Evolutionary conservation across 1,140 invertebrate species (phyloP), one percentile per base, ranked within the genome.

Genomic region (Heliothis subflexa): DNA sequence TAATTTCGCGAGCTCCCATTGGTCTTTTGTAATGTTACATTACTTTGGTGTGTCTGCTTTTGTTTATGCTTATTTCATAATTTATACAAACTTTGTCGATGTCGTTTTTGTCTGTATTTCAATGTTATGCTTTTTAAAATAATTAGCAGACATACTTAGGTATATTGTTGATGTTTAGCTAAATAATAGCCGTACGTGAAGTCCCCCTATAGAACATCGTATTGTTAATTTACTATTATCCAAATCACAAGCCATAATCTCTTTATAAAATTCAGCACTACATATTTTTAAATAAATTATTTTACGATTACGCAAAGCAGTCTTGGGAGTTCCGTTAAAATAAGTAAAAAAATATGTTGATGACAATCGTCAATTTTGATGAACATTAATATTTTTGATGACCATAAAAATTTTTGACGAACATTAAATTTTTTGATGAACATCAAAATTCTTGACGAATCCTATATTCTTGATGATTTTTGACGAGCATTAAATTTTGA

Each of bases 141-240:
- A 25, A 50, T 47, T 11, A 49, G 74, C 62, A 55, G 74, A 68
- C 74, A 77, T 77, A 55, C 50, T 68, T 25, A 21, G 28, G 74
- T 68, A 47, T 64, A 50, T 64, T 14, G 55, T 77, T 77, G 62
- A 57, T 77, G 74, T 77, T 40, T 77, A 77, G 62, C 50, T 77
- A 77, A 77, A 64, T 33, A 52, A 66, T 55, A 68, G 74, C 62
- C 62, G 59, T 77, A 77, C 74, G 74, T 77, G 18, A 12, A 77
- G 74, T 68, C 74, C 74, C 62, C 68, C 28, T 57, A 68, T 54
- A 68, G 49, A 66, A 10, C 9, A 62, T 61, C n/a, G 71, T 75
- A 49, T 52, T 64, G 59, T 59, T 75, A 75, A 21, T 33, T 64
- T 28, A 64, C 10, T 52, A 62, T 74, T 49, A 47, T 50, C 0